Base-by-base conservation (phyloP, 1,140 invertebrate genomes). In the Mya arenaria region DNA sequence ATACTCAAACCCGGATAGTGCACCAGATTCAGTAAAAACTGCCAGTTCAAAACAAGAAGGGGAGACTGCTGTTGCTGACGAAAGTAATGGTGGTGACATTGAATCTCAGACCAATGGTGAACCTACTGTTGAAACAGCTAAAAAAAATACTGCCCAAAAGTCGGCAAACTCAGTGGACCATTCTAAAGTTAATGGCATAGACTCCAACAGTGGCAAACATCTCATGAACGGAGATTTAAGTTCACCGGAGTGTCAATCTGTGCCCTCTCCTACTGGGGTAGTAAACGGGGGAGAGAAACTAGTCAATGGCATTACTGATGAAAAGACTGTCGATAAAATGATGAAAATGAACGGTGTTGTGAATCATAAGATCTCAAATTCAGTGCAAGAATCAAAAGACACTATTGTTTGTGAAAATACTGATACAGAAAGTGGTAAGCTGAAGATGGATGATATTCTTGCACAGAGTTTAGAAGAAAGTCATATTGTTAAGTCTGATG, bases 231-330 rank as follows among this genome's bases (percentile, higher is more conserved):
- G 75, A 30, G 48, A 78, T 63, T 23, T 78, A 68, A 58, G 63
- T 44, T 78, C 62, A 34, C 63, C 75, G 25, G 75, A 68, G 44
- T 63, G 73, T 48, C 75, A 60, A 5, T 78, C 62, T 52, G 73
- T 75, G 73, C 75, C 75, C 56, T 68, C 75, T 41, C 62, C 75
- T 25, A n/a, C n/a, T n/a, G 39, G 62, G 3, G 19, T 65, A 36
- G 63, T 68, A n/a, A 68, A 68, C 56, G 75, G 75, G 52, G 62
- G 44, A 68, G 48, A 78, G 39, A 63, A 72, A 63, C 68, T 81
- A 72, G 58, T 81, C 55, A 81, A 81, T 81, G 78, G 78, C 37
- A 81, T 81, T 36, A 63, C 10, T 63, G 69, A 81, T 32, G 78
- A 72, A 39, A 72, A 72, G 62, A 30, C 58, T 30, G 15, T 71